These are phyloP conservation scores for Drosophila kohkoa DNA, from an alignment of 1,140 invertebrate genomes.

Conservation along the genomic window DNA sequence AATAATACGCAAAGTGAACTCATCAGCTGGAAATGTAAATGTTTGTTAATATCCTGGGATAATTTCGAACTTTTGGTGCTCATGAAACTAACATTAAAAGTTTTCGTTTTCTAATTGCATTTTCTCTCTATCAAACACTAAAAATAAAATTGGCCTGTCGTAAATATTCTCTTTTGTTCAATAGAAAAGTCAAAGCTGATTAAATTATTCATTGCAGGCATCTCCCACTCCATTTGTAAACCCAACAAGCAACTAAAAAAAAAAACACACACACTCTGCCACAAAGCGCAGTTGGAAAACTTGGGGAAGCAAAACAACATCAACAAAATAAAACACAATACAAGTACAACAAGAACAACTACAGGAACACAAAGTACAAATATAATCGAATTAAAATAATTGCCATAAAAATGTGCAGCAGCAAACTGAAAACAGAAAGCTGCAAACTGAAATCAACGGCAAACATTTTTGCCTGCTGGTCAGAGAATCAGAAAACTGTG, in stretches of 20 bases:
- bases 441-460: constrained; percentile 37
- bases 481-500: constrained; percentile 30
- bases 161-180: constrained; percentile 20
- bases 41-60: not conserved
- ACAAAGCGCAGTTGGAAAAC: constrained; percentile 42
- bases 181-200: constrained; percentile 44
- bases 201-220: constrained; percentile 40
- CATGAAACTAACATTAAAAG: not conserved
- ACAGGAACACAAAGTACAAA: constrained; percentile 27
- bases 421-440: constrained; percentile 31
- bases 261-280: constrained; percentile 11
- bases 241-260: not conserved
- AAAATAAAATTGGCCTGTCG: constrained; percentile 21
- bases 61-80: not conserved
- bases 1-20: not conserved
- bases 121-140: not conserved
- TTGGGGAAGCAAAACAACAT: constrained; percentile 32
- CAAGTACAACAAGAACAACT: constrained; percentile 1
- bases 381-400: constrained; percentile 73
- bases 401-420: constrained; percentile 36
- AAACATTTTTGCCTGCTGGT: constrained; percentile 51
- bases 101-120: constrained; percentile 21
- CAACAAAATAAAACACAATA: constrained; percentile 8
- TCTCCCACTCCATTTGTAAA: not conserved
- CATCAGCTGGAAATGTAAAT: not conserved